phyloP scores from a whole-genome alignment of 2,888 invertebrate genomes.

The Junonia oenone region DNA sequence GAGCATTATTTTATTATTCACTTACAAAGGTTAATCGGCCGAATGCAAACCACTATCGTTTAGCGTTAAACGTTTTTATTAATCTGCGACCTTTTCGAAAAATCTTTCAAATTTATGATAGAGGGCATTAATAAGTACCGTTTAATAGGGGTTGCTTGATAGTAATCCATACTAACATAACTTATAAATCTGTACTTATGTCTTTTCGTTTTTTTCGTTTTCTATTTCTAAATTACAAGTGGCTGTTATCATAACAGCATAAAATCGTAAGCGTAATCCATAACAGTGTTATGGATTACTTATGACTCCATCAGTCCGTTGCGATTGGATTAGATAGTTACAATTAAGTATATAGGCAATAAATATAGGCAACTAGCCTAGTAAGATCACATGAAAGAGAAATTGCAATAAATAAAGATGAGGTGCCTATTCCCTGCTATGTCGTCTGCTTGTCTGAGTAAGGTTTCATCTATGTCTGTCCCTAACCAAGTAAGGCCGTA shows the following conservation, averaged over 20 bases:
- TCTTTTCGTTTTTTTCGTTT: too few relatives aligned
- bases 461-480: background rate
- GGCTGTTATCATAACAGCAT: too few relatives aligned
- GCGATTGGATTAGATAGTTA: background rate
- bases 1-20: background rate
- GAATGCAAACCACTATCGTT: background rate
- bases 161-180: too few relatives aligned
- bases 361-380: background rate
- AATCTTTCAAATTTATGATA: background rate
- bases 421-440: background rate
- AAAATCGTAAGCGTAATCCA: background rate
- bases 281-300: too few relatives aligned
- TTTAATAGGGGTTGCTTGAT: too few relatives aligned
- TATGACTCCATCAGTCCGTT: too few relatives aligned
- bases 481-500: conserved; percentile 9
- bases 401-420: conserved; percentile 2
- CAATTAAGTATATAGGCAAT: background rate
- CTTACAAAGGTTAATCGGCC: background rate
- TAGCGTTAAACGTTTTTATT: background rate
- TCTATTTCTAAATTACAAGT: too few relatives aligned
- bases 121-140: too few relatives aligned
- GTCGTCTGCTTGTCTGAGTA: conserved; percentile 16
- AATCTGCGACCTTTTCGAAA: background rate
- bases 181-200: too few relatives aligned
- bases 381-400: conserved; percentile 5